Conservation (phyloP, 2,797 vertebrate genomes). For the Microctenopoma stevenorrisi region DNA sequence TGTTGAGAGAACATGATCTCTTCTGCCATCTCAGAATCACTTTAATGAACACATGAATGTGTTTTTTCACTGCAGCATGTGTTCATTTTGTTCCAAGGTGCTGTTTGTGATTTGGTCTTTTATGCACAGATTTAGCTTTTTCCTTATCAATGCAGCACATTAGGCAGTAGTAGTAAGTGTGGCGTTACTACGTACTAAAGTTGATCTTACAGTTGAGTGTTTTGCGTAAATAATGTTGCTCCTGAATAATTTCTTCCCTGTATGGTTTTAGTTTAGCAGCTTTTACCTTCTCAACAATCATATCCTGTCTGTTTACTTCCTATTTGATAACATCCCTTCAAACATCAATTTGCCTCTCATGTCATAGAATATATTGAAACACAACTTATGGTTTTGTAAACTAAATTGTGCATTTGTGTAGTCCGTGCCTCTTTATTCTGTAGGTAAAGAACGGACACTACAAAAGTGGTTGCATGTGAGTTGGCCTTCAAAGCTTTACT, state of each 20-base stretch:
- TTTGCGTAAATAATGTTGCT: no score
- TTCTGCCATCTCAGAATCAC: constrained; percentile 22
- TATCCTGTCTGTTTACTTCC: constrained; percentile 50
- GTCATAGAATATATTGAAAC: not conserved
- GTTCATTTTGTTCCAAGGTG: constrained; percentile 19
- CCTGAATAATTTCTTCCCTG: not conserved
- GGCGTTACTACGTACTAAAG: not conserved
- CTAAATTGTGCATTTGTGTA: not conserved
- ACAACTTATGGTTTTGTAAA: not conserved
- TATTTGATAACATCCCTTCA: constrained; percentile 3
- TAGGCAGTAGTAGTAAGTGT: not conserved
- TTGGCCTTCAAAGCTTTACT: constrained; percentile 18
- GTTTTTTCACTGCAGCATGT: not conserved
- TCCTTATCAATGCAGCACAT: not conserved
- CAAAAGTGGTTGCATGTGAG: constrained; percentile 2
- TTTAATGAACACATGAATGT: constrained; percentile 35
- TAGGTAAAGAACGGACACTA: no score
- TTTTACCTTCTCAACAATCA: constrained; percentile 17
- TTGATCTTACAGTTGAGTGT: not conserved
- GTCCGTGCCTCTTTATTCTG: no score
- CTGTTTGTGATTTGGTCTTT: constrained; percentile 1
- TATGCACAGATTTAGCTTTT: not conserved
- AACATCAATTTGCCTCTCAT: not conserved
- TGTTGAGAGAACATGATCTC: constrained; percentile 36
- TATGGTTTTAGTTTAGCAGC: not conserved